Percentiles rank a stretch among this genome's conserved stretches.
Conservation (phyloP, 2,888 invertebrate species). For the Hemaris fuciformis region DNA sequence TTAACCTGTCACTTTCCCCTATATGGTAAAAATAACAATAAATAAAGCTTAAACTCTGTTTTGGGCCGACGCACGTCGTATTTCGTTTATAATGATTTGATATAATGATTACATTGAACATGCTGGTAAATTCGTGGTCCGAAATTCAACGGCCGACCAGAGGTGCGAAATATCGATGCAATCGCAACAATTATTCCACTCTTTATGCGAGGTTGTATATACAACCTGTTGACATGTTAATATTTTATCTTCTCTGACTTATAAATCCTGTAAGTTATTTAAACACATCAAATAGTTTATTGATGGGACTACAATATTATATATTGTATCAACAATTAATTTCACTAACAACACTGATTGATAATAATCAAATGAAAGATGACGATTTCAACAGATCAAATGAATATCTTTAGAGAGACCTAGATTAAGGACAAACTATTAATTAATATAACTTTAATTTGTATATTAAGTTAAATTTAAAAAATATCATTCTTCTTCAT, state of each 20-base stretch:
- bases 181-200: not conserved
- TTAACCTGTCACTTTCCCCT: too few species aligned
- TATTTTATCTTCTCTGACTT: not conserved
- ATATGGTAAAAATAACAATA: not conserved
- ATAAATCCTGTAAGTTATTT: not conserved
- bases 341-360: too few species aligned
- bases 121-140: not conserved
- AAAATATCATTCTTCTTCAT: too few species aligned
- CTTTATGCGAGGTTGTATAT: too few species aligned
- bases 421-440: too few species aligned
- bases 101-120: not conserved
- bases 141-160: not conserved
- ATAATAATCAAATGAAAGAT: too few species aligned
- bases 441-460: too few species aligned
- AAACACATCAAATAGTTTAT: not conserved
- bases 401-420: too few species aligned
- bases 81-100: not conserved
- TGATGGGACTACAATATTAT: too few species aligned
- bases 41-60: not conserved
- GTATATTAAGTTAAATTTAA: too few species aligned
- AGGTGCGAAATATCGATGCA: not conserved
- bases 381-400: too few species aligned
- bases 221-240: not conserved
- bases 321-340: too few species aligned
- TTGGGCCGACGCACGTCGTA: not conserved